Conservation (phyloP, 1,140 invertebrate genomes). For the Scaptomyza graminum region DNA sequence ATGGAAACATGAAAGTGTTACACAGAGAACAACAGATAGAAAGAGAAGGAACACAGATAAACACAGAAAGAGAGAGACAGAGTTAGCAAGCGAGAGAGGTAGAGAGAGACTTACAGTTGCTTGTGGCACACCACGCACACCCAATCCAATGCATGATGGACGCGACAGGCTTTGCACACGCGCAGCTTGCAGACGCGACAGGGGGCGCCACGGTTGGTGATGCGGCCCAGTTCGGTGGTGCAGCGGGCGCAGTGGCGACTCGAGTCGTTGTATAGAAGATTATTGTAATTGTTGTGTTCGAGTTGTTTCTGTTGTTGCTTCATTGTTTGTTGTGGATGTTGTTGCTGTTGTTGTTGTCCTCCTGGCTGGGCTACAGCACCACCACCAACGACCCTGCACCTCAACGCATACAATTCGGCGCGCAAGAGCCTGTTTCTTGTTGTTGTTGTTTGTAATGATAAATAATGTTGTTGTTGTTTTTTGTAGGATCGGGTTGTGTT, state of each 20-base stretch:
- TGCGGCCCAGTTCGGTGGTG: constrained; percentile 88
- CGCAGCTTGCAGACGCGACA: constrained; percentile 88
- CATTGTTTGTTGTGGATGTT: constrained; percentile 51
- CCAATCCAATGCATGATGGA: constrained; percentile 89
- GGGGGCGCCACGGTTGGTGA: constrained; percentile 90
- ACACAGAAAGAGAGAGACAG: constrained; percentile 16
- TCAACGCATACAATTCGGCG: constrained; percentile 86
- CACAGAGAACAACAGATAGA: constrained; percentile 8
- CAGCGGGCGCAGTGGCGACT: constrained; percentile 89
- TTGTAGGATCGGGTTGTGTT: constrained; percentile 57
- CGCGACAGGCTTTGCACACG: constrained; percentile 90
- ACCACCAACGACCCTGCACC: constrained; percentile 84
- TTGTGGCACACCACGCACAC: constrained; percentile 90
- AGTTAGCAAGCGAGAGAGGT: constrained; percentile 25
- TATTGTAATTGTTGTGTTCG: constrained; percentile 71
- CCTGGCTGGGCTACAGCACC: constrained; percentile 46
- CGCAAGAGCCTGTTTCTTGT: constrained; percentile 86
- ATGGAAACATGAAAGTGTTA: constrained; percentile 1
- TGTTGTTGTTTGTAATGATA: constrained; percentile 27
- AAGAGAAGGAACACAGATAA: constrained; percentile 11
- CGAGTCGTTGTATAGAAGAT: constrained; percentile 82
- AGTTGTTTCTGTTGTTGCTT: constrained; percentile 62
- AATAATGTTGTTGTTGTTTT: constrained; percentile 25
- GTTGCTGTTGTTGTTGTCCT: constrained; percentile 67
- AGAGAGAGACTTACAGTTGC: constrained; percentile 87